These are phyloP conservation scores for Callitettix versicolor DNA, from an alignment of 1,140 invertebrate genomes.

Conservation along the genomic window DNA sequence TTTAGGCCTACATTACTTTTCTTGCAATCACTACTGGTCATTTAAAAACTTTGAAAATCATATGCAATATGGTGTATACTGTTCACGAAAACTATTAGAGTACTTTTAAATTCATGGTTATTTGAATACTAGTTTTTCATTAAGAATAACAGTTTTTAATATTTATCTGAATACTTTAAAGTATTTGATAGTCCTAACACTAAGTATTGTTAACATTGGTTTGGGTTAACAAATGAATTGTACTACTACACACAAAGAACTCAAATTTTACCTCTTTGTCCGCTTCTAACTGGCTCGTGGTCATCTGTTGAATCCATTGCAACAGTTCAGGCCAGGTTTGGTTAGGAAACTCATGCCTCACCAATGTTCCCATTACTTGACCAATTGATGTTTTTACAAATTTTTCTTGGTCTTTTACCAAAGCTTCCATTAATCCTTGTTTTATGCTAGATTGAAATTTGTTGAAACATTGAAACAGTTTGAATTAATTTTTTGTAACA, in stretches of 20 bases:
- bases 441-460: slow-evolving; percentile 41
- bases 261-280: slow-evolving; percentile 53
- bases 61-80: no score
- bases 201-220: no score
- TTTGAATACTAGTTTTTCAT: neutral
- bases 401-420: slow-evolving; percentile 48
- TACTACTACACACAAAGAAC: no score
- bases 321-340: slow-evolving; percentile 59
- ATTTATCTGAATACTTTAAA: no score
- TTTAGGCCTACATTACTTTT: no score
- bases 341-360: slow-evolving; percentile 57
- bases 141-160: no score
- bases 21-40: no score
- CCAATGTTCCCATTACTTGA: slow-evolving; percentile 52
- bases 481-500: neutral
- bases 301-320: slow-evolving; percentile 49
- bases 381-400: slow-evolving; percentile 50
- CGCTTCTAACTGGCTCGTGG: slow-evolving; percentile 39
- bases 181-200: no score
- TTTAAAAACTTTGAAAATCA: no score
- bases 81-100: no score
- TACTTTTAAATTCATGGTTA: neutral
- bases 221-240: no score
- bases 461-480: slow-evolving; percentile 1
- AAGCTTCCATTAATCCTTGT: slow-evolving; percentile 41